Evolutionary conservation across 2,797 vertebrate species (phyloP), one percentile per base, ranked within the genome.

Genomic region (Semaprochilodus insignis): DNA sequence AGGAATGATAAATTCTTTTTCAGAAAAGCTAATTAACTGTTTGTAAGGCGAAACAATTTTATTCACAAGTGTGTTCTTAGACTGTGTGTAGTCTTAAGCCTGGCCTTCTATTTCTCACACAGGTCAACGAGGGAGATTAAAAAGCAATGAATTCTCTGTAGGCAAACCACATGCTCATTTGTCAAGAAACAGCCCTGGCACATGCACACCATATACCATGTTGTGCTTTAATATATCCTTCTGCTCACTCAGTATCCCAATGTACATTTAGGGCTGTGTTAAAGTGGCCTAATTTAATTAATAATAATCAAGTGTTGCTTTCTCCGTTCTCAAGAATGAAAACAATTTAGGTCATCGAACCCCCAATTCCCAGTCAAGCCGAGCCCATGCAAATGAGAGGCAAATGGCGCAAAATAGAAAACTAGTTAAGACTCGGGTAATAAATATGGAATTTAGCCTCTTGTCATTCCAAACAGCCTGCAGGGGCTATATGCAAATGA

Each of bases 381-480:
- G 79, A 87, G 90, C 90, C 92, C 88, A 94, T 93, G 93, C 91
- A 94, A 95, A 95, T 92, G 87, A 93, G 88, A 93, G 92, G 94
- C 93, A 94, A 95, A 94, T 94, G 86, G 88, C 36, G 78, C 77
- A 92, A 90, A 93, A 92, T 89, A 85, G 89, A 92, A 92, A 93
- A 92, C 92, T 91, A 91, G 93, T 93, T 91, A 92, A 92, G 85
- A 88, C 86, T 86, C 23, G 75, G 83, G 89, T 92, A 94, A 94
- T 94, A 94, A 95, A 95, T 91, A 92, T 88, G 91, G 92, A 93
- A 92, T 94, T 94, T 94, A 94, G 93, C 94, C 94, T 95, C 92
- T 92, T 94, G 92, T 90, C 92, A 91, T 91, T 93, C 89, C 80
- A 89, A 92, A 92, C 92, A 91, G 92, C 87, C 94, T 92, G 88